Percentiles rank a stretch among this genome's conserved stretches.
Evolutionary conservation across 1,140 invertebrate genomes (phyloP).

Genomic region (Notospermus geniculatus): DNA sequence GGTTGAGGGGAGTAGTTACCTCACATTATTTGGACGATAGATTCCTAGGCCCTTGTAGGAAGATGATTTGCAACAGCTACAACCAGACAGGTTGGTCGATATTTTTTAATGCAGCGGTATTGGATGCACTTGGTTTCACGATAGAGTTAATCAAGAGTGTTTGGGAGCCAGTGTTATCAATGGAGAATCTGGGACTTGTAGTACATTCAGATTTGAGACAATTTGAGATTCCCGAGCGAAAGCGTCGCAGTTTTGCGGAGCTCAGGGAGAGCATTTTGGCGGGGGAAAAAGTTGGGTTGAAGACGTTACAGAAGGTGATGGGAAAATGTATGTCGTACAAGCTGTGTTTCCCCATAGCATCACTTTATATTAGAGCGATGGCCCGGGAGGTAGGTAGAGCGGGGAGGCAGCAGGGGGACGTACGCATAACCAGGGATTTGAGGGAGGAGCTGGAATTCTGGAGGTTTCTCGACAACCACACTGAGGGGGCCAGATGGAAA

Average conservation of each 20-base stretch:
- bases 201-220: constrained; percentile 16
- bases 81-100: too few species aligned
- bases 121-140: constrained; percentile 8
- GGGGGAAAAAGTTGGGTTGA: constrained; percentile 15
- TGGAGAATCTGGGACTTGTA: constrained; percentile 20
- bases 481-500: neutral
- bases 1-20: neutral
- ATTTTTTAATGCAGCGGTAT: too few species aligned
- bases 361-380: too few species aligned
- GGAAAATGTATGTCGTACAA: constrained; percentile 23
- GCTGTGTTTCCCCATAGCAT: too few species aligned
- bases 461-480: neutral
- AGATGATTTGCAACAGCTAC: too few species aligned
- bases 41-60: neutral
- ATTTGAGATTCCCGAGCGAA: too few species aligned
- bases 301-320: constrained; percentile 16
- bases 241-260: too few species aligned
- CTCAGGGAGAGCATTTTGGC: too few species aligned
- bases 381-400: too few species aligned
- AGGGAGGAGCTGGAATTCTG: neutral
- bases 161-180: too few species aligned
- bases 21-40: constrained; percentile 2
- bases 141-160: constrained; percentile 14
- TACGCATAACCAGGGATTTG: too few species aligned
- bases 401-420: too few species aligned